Conservation (phyloP, 2,797 vertebrate species). For the Fratercula arctica region DNA sequence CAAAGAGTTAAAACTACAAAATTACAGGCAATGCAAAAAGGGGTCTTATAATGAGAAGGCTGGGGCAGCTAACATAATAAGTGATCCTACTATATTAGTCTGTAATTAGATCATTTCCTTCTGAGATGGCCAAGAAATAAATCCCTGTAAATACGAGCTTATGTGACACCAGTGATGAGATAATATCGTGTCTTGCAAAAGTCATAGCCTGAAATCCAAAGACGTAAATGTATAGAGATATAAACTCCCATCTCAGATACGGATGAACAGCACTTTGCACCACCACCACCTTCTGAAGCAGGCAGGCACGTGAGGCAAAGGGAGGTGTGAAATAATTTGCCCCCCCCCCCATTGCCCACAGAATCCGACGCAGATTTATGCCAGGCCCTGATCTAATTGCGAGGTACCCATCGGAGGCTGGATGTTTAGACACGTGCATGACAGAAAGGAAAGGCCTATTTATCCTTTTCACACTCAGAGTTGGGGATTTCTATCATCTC, state of each 20-base stretch:
- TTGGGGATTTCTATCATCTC: neutral
- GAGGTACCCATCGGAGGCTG: too few relatives aligned
- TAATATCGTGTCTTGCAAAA: neutral
- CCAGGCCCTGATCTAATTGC: too few relatives aligned
- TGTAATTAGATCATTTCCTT: constrained; percentile 50
- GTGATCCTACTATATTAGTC: neutral
- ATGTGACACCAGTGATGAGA: neutral
- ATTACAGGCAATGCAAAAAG: neutral
- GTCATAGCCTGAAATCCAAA: neutral
- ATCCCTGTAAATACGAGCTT: neutral
- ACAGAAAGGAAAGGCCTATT: neutral
- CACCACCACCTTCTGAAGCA: neutral
- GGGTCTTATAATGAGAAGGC: neutral
- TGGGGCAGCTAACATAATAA: constrained; percentile 21
- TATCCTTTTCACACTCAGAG: neutral
- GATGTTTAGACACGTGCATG: neutral
- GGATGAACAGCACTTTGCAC: neutral
- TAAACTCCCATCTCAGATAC: neutral
- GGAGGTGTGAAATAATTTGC: neutral
- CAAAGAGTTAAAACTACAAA: neutral
- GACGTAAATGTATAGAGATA: neutral
- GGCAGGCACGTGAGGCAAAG: neutral
- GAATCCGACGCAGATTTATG: neutral
- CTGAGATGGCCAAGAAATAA: constrained; percentile 5
- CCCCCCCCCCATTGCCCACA: neutral